A percentile compares a stretch with the other conserved stretches of the same genome.
Conservation (phyloP, 1,140 invertebrate species). For the Bombus ignitus region DNA sequence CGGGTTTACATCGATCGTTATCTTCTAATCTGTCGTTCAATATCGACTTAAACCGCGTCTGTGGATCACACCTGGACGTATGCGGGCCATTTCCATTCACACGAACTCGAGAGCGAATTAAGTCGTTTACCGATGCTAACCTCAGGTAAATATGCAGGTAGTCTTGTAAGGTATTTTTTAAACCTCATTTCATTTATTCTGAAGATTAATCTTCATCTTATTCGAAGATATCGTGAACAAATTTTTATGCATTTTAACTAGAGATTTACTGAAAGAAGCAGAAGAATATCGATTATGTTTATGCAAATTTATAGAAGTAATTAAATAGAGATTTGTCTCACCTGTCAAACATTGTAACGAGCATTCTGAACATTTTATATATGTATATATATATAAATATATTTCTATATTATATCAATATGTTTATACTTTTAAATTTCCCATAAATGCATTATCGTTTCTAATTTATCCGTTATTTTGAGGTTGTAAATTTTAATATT, state of each 20-base stretch:
- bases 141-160: conserved; percentile 68
- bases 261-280: too few relatives aligned
- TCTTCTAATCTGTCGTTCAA: conserved; percentile 54
- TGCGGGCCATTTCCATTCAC: conserved; percentile 67
- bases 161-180: background rate
- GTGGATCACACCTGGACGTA: conserved; percentile 72
- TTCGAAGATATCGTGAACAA: background rate
- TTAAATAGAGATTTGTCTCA: too few relatives aligned
- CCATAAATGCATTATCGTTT: too few relatives aligned
- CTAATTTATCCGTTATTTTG: too few relatives aligned
- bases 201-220: background rate
- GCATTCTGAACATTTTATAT: too few relatives aligned
- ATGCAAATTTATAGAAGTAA: too few relatives aligned
- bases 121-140: conserved; percentile 41
- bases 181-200: background rate
- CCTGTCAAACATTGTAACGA: too few relatives aligned
- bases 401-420: too few relatives aligned
- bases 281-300: too few relatives aligned
- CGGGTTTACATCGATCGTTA: conserved; percentile 68
- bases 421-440: too few relatives aligned
- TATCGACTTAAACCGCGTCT: conserved; percentile 36
- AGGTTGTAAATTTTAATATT: too few relatives aligned
- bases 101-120: conserved; percentile 39
- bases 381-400: too few relatives aligned
- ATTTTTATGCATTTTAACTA: background rate